Evolutionary conservation across 2,113 vertebrate species (phyloP), one percentile per base, ranked within the genome.

Genomic region (Perca flavescens): DNA sequence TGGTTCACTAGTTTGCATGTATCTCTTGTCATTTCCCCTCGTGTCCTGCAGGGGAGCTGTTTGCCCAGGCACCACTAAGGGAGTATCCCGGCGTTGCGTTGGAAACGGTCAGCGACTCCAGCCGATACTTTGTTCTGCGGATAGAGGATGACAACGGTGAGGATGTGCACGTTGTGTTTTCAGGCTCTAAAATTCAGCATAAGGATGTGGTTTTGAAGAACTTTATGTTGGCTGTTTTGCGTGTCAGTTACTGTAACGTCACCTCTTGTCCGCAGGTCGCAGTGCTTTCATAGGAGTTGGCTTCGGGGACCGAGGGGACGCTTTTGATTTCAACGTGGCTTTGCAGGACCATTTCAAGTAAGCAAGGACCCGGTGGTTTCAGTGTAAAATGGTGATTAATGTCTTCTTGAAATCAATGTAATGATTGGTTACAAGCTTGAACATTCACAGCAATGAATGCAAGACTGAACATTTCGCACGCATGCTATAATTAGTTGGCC

Each of bases 281-380:
- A 98, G 97, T 40, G 98, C 98, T 21, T 99, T 99, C 88, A 99
- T 99, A 64, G 98, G 98, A 62, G 96, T 99, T 47, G 98, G 98
- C 69, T 99, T 99, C 68, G 94, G 95, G 5, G 98, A 99, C 92
- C 92, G 98, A 76, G 98, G 97, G 13, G 98, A 99, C 82, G 96
- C 98, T 16, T 99, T 99, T 73, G 98, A 99, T 90, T 99, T 99
- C 90, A 99, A 99, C 21, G 98, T 99, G 68, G 93, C 98, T 69
- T 92, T 99, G 85, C 98, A 99, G 93, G 97, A 99, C 92, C 98
- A 99, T 87, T 99, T 99, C 94, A 99, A 99, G 98, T 98, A 90
- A 88, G 85, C 15, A 15, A 4, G 12, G 67, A 22, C 11, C 1
- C 12, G 1, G 54, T 25, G 52, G n/a, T 47, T 74, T 16, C 0